Conservation (phyloP, 1,140 invertebrate species). For the Trachelipus rathkii region DNA sequence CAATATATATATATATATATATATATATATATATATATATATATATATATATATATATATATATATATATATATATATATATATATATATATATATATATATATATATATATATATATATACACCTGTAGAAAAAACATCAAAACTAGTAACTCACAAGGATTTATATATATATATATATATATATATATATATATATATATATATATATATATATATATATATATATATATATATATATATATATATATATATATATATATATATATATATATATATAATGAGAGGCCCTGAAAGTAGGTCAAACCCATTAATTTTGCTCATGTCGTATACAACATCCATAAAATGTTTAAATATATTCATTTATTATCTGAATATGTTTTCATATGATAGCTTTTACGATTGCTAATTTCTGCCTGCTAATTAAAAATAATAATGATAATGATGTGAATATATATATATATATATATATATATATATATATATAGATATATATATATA, state of each 20-base stretch:
- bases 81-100: slow-evolving; percentile 4
- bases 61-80: background rate
- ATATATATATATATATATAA: slow-evolving; percentile 1
- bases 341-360: too few relatives aligned
- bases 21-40: slow-evolving; percentile 22
- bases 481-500: slow-evolving; percentile 22
- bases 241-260: slow-evolving; percentile 20
- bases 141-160: too few relatives aligned
- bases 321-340: too few relatives aligned
- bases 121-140: too few relatives aligned
- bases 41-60: slow-evolving; percentile 12
- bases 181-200: background rate
- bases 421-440: too few relatives aligned
- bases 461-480: slow-evolving; percentile 25
- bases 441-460: background rate
- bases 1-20: background rate
- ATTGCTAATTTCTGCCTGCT: too few relatives aligned
- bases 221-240: slow-evolving; percentile 4
- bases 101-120: background rate
- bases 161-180: too few relatives aligned
- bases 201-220: slow-evolving; percentile 4
- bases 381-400: too few relatives aligned
- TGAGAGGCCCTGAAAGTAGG: too few relatives aligned
- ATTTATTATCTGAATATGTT: too few relatives aligned
- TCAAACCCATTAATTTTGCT: too few relatives aligned